These are phyloP conservation scores for Ectemnius continuus DNA, from an alignment of 2,888 invertebrate species.

Conservation along the genomic window DNA sequence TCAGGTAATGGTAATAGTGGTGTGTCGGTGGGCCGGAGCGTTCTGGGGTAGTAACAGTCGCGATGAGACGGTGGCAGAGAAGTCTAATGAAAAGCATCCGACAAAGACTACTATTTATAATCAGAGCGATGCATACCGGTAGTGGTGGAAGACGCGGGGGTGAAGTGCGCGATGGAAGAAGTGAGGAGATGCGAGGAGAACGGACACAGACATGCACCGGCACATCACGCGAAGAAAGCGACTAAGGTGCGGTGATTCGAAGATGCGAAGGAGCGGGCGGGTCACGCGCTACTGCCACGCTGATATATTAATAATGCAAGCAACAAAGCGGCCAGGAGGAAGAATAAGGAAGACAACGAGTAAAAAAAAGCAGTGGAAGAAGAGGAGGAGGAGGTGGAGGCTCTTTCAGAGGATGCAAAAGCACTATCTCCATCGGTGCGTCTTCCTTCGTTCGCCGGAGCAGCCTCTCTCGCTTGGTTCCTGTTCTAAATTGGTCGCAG, in stretches of 20 bases:
- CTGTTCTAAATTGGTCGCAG: conserved; percentile 72
- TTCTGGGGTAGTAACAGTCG: conserved; percentile 44
- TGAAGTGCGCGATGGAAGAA: conserved; percentile 39
- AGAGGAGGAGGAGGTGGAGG: conserved; percentile 16
- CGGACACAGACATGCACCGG: conserved; percentile 7
- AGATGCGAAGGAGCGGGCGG: conserved; percentile 37
- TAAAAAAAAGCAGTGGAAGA: no score
- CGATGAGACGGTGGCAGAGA: conserved; percentile 57
- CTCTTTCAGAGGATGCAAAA: neutral
- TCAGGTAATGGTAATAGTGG: conserved; percentile 31
- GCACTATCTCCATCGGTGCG: conserved; percentile 41
- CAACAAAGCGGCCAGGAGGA: conserved; percentile 68
- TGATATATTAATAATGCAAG: conserved; percentile 74
- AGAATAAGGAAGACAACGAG: conserved; percentile 59
- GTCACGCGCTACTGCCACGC: conserved; percentile 54
- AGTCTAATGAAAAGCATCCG: conserved; percentile 69
- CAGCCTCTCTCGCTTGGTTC: conserved; percentile 47
- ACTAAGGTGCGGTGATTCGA: conserved; percentile 35
- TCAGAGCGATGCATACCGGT: conserved; percentile 60
- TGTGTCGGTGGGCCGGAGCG: conserved; percentile 13
- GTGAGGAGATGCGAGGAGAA: conserved; percentile 3
- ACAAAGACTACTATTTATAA: conserved; percentile 77
- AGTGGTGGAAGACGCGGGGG: conserved; percentile 56
- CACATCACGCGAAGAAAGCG: conserved; percentile 12
- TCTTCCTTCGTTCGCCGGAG: conserved; percentile 38